These are phyloP conservation scores for Macrobrachium nipponense DNA, from an alignment of 1,140 invertebrate genomes.

Conservation along the genomic window DNA sequence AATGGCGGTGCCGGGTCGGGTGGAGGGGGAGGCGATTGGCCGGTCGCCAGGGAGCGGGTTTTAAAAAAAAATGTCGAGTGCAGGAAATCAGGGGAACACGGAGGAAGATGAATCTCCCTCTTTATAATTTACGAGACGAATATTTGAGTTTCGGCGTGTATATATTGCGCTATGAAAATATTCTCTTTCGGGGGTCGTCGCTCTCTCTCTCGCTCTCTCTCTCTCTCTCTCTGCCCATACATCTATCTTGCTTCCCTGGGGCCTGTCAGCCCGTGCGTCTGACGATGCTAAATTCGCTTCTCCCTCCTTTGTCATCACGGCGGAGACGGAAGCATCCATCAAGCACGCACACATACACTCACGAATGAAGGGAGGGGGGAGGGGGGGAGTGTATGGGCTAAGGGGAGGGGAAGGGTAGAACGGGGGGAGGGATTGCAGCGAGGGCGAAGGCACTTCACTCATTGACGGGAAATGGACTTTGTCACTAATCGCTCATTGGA, in stretches of 20 bases:
- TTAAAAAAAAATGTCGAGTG: slow-evolving; percentile 64
- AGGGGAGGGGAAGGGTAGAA: too few species aligned
- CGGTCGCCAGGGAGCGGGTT: slow-evolving; percentile 57
- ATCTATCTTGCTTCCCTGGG: background rate
- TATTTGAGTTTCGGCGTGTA: slow-evolving; percentile 59
- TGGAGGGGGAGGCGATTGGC: slow-evolving; percentile 55
- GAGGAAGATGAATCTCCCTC: slow-evolving; percentile 62
- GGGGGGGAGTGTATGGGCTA: too few species aligned
- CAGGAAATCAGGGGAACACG: slow-evolving; percentile 58
- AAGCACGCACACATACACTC: too few species aligned
- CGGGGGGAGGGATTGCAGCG: too few species aligned
- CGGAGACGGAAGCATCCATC: too few species aligned
- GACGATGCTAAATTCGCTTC: slow-evolving; percentile 16
- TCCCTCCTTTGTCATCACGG: too few species aligned
- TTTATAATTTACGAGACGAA: slow-evolving; percentile 63
- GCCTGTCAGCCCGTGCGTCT: slow-evolving; percentile 6
- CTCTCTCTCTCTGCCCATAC: slow-evolving; percentile 4
- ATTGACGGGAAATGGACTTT: too few species aligned
- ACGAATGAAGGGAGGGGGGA: too few species aligned
- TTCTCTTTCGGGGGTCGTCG: slow-evolving; percentile 45
- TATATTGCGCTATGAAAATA: slow-evolving; percentile 59
- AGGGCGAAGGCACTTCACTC: too few species aligned
- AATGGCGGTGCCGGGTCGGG: slow-evolving; percentile 30
- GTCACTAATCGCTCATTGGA: too few species aligned
- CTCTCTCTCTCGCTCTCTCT: slow-evolving; percentile 38